Evolutionary conservation across 2,113 vertebrate species (phyloP).

Genomic region (Lamprologus sp.): DNA sequence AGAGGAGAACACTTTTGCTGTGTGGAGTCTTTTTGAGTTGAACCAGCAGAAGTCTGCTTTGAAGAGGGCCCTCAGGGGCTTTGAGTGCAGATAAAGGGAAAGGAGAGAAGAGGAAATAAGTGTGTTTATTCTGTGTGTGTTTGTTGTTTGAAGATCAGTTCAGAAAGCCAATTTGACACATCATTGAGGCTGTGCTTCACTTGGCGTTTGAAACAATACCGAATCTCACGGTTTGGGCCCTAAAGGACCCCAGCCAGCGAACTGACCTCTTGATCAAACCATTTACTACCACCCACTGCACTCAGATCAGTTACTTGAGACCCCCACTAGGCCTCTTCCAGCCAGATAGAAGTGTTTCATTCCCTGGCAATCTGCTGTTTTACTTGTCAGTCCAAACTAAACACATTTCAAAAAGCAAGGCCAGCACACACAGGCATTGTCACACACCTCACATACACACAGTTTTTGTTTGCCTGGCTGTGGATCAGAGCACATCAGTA

Average conservation of each 20-base stretch:
- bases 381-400: constrained; percentile 40
- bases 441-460: neutral
- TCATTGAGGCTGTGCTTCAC: neutral
- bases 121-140: neutral
- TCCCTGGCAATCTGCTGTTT: constrained; percentile 33
- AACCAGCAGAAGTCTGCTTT: neutral
- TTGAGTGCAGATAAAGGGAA: constrained; percentile 7
- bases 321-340: constrained; percentile 4
- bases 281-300: constrained; percentile 44
- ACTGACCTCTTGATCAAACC: constrained; percentile 23
- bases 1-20: neutral
- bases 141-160: constrained; percentile 32
- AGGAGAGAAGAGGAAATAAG: neutral
- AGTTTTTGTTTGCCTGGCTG: constrained; percentile 26
- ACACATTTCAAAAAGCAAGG: constrained; percentile 34
- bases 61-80: constrained; percentile 2
- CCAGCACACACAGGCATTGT: neutral
- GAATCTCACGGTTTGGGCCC: neutral
- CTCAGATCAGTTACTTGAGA: constrained; percentile 44
- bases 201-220: constrained; percentile 17
- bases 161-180: constrained; percentile 19
- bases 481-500: constrained; percentile 37
- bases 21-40: constrained; percentile 7
- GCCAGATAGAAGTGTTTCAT: constrained; percentile 32
- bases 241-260: neutral